A percentile compares a stretch with the other conserved stretches of the same genome.
These are phyloP conservation scores for Andrena minutula DNA, from an alignment of 2,888 invertebrate genomes.

Conservation along the genomic window DNA sequence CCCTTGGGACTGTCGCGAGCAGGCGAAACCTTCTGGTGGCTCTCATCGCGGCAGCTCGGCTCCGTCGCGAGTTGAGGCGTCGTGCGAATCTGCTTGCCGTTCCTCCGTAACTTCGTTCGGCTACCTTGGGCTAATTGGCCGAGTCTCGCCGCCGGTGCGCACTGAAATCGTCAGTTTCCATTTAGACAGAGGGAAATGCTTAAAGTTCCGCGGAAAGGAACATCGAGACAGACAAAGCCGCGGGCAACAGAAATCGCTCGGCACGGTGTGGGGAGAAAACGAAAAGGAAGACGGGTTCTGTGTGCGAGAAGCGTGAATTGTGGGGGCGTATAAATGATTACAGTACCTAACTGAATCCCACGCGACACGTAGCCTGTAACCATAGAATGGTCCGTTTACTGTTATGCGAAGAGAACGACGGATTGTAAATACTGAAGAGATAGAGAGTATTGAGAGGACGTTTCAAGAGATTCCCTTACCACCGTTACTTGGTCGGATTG, in stretches of 20 bases:
- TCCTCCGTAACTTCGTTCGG: constrained; percentile 57
- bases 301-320: constrained; percentile 49
- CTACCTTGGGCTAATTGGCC: constrained; percentile 38
- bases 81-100: constrained; percentile 37
- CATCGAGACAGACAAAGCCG: too few species aligned
- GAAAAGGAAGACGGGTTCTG: constrained; percentile 1
- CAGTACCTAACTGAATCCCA: constrained; percentile 84
- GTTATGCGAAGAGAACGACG: constrained; percentile 31
- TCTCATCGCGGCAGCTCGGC: constrained; percentile 49
- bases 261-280: background rate
- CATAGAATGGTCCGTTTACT: constrained; percentile 78
- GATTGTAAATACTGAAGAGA: background rate
- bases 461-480: constrained; percentile 67
- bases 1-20: constrained; percentile 19
- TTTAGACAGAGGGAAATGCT: background rate
- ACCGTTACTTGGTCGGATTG: constrained; percentile 80
- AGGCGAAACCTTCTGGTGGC: constrained; percentile 26
- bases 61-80: constrained; percentile 3
- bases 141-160: constrained; percentile 40
- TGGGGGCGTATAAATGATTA: constrained; percentile 65
- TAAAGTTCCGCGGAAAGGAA: background rate
- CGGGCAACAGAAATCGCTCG: background rate
- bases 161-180: constrained; percentile 54
- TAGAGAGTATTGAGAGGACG: background rate
- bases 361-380: constrained; percentile 83